Evolutionary conservation across 2,113 vertebrate genomes (phyloP).

Genomic region (Proteles cristata): DNA sequence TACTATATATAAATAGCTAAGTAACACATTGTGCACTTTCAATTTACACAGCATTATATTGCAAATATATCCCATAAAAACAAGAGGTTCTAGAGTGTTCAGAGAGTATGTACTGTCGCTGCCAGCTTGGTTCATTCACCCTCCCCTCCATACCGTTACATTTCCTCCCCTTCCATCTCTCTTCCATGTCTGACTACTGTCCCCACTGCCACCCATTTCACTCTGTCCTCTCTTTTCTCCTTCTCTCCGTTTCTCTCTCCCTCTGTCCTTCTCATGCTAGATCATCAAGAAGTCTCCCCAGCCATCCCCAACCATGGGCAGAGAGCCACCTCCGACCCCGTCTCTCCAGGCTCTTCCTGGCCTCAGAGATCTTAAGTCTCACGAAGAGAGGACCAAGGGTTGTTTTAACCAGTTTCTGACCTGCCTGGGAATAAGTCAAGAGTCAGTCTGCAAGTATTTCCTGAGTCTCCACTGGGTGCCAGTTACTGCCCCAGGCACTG

Average conservation of each 20-base stretch:
- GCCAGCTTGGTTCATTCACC: too few species aligned
- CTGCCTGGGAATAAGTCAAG: not conserved
- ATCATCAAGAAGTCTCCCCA: not conserved
- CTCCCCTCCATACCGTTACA: not conserved
- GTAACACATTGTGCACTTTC: too few species aligned
- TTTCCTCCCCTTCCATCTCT: not conserved
- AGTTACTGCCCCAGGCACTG: not conserved
- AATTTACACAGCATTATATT: too few species aligned
- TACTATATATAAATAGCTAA: too few species aligned
- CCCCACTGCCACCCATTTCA: not conserved
- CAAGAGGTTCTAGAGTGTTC: too few species aligned
- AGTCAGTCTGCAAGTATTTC: not conserved
- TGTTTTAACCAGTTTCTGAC: not conserved
- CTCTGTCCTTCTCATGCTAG: not conserved
- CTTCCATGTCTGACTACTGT: not conserved
- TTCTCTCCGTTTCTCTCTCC: not conserved
- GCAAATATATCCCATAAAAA: too few species aligned
- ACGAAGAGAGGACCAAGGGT: not conserved
- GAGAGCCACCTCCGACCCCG: not conserved
- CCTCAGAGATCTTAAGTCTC: not conserved
- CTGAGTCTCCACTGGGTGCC: not conserved
- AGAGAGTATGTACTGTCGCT: too few species aligned
- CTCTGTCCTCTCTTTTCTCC: not conserved
- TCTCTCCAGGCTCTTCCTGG: not conserved
- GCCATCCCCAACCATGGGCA: not conserved